Conservation (phyloP, 2,888 invertebrate genomes). For the Oxyteleia sp. region DNA sequence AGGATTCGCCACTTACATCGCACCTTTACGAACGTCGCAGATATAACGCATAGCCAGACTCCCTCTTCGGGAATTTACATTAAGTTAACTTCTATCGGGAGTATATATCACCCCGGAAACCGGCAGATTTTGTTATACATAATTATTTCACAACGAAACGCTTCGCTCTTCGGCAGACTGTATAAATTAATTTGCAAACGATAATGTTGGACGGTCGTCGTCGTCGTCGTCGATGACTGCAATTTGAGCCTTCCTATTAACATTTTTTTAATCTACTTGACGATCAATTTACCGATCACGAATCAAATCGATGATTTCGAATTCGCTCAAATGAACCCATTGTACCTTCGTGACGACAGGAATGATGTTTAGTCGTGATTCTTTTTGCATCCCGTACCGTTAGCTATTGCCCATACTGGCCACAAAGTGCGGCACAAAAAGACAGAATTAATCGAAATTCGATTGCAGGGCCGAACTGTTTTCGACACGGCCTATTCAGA, state of each 20-base stretch:
- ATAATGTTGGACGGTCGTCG: constrained; percentile 4
- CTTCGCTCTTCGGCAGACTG: constrained; percentile 2
- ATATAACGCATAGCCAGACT: constrained; percentile 49
- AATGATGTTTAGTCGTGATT: constrained; percentile 52
- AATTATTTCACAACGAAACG: constrained; percentile 48
- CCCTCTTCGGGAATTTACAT: constrained; percentile 65
- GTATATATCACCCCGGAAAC: constrained; percentile 66
- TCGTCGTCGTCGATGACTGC: neutral
- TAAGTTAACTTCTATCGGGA: constrained; percentile 63
- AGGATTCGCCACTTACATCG: constrained; percentile 73
- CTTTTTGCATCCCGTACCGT: constrained; percentile 70
- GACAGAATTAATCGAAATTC: constrained; percentile 57
- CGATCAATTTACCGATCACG: constrained; percentile 50
- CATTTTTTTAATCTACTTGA: constrained; percentile 22
- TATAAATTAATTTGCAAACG: constrained; percentile 35
- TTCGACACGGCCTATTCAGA: constrained; percentile 31
- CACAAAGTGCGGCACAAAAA: constrained; percentile 35
- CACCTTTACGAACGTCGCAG: constrained; percentile 49
- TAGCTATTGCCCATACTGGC: constrained; percentile 60
- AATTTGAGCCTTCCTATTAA: constrained; percentile 28
- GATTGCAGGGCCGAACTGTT: constrained; percentile 43
- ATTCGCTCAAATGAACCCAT: constrained; percentile 52
- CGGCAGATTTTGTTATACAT: constrained; percentile 45
- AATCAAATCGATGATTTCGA: constrained; percentile 53
- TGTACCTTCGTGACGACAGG: constrained; percentile 53